These are phyloP conservation scores for Phorcus lineatus DNA, from an alignment of 2,888 invertebrate genomes.

Conservation along the genomic window DNA sequence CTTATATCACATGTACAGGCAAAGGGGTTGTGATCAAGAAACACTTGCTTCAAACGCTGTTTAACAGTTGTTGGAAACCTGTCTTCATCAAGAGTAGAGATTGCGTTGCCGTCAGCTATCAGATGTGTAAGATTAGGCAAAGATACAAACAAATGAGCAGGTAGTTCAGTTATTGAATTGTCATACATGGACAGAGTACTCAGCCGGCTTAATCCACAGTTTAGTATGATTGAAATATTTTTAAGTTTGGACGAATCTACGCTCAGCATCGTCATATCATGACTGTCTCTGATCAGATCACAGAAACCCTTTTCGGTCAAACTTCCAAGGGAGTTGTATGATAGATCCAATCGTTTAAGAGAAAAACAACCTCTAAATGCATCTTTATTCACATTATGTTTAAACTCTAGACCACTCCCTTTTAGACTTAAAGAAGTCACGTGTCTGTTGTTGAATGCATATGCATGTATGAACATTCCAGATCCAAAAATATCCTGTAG, in stretches of 20 bases:
- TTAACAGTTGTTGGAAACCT: not conserved
- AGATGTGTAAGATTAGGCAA: not conserved
- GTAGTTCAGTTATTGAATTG: not conserved
- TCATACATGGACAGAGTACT: not conserved
- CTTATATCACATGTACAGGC: not conserved
- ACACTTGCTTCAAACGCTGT: not conserved
- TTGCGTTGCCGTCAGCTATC: not conserved
- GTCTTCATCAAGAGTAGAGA: not conserved
- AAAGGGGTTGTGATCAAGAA: not conserved
- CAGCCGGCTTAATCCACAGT: not conserved
- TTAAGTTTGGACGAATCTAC: not conserved
- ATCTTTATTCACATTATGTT: not conserved
- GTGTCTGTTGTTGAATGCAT: conserved; percentile 13
- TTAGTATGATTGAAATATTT: not conserved
- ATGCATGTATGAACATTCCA: not conserved
- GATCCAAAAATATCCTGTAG: not conserved
- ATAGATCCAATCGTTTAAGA: not conserved
- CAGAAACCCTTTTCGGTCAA: not conserved
- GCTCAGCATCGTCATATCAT: not conserved
- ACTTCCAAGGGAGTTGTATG: not conserved
- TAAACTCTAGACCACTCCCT: not conserved
- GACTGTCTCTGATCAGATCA: not conserved
- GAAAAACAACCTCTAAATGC: not conserved
- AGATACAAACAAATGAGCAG: not conserved
- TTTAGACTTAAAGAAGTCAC: not conserved